Evolutionary conservation across 2,888 invertebrate species (phyloP), one percentile per base, ranked within the genome.

Genomic region (Hyposoter didymator): DNA sequence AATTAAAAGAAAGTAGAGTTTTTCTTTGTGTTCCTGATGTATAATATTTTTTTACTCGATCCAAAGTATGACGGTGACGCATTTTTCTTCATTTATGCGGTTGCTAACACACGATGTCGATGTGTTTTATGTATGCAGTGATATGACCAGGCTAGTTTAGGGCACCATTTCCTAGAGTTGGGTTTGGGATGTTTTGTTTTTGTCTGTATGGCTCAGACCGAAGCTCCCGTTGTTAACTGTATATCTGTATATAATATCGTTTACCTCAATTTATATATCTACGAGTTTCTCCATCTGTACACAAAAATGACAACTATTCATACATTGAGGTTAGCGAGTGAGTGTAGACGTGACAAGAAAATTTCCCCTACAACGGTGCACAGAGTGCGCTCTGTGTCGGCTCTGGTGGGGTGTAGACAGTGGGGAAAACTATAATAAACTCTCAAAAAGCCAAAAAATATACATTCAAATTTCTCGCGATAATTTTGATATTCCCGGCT

Each of bases 331-430:
- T 73, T 55, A 59, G 35, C 35, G 32, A n/a, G 49, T 19, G 39
- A 39, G 47, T n/a, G 22, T 52, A n/a, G 22, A 62, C 62, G 62
- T 47, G 62, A 62, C 28, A 32, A 14, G n/a, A 75, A 75, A 64
- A 75, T 75, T 59, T 75, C 28, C 55, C 39, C 45, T 32, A 28
- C 67, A 28, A 69, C 43, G 19, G 32, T 79, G 62, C 47, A 49
- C 62, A 79, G 79, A 79, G 79, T 72, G 62, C 62, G 79, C 79
- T 79, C 79, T 72, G 79, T 79, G 70, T 79, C 62, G 55, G 78
- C 45, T 55, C n/a, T 55, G 43, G 52, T 45, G 70, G 59, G 79
- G 70, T 66, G 79, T 79, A 78, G 62, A 55, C 78, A 47, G 69
- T 78, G 43, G 17, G 52, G 47, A 45, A 32, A 59, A 19, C 32